These are phyloP conservation scores for Perithous albicinctus DNA, from an alignment of 2,888 invertebrate genomes.

Conservation along the genomic window DNA sequence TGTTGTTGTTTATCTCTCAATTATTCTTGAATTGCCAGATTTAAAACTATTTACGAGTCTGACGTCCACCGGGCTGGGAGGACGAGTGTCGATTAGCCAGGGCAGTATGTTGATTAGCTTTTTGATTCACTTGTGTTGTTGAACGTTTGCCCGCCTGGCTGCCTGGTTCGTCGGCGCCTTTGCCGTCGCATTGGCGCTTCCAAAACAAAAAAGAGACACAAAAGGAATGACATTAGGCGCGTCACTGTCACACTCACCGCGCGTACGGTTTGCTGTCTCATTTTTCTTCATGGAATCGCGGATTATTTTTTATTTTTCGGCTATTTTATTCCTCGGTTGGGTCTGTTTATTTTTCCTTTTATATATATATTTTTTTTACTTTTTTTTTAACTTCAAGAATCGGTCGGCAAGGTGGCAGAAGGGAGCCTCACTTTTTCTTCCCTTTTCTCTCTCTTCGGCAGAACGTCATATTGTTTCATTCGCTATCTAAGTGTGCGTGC, in stretches of 20 bases:
- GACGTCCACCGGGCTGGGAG: conserved; percentile 58
- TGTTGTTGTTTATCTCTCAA: not conserved
- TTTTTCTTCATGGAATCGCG: not conserved
- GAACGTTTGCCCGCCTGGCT: conserved; percentile 80
- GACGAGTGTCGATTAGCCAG: conserved; percentile 62
- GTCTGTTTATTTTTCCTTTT: not conserved
- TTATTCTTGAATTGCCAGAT: conserved; percentile 1
- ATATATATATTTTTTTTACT: no score
- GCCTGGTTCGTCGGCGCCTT: conserved; percentile 77
- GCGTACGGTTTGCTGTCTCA: conserved; percentile 5
- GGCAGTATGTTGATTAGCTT: conserved; percentile 56
- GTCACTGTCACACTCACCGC: conserved; percentile 59
- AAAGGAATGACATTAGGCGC: conserved; percentile 81
- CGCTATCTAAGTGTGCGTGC: not conserved
- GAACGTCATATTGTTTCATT: not conserved
- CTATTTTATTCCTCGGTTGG: not conserved
- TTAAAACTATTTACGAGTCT: conserved; percentile 64
- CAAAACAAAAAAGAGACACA: conserved; percentile 82
- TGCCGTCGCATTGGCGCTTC: conserved; percentile 81
- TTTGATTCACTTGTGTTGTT: conserved; percentile 75
- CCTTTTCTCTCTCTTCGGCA: not conserved
- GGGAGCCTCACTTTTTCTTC: conserved; percentile 6
- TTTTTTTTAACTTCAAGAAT: conserved; percentile 11
- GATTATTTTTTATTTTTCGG: not conserved
- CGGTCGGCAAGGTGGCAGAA: conserved; percentile 15